These are phyloP conservation scores for Oreortyx pictus DNA, from an alignment of 2,797 vertebrate species.

Conservation along the genomic window DNA sequence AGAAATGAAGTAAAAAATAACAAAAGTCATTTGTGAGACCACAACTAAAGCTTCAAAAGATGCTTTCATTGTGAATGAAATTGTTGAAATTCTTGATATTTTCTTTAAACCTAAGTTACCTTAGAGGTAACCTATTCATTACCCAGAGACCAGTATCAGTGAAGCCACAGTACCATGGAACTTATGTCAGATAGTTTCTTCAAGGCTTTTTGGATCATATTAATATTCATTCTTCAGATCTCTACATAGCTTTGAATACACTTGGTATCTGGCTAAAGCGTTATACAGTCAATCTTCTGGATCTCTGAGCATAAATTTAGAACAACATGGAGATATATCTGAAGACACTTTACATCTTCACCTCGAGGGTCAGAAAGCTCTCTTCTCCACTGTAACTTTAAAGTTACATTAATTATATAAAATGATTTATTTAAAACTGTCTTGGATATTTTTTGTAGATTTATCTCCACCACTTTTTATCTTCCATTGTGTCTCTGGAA, in stretches of 20 bases:
- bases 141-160: neutral
- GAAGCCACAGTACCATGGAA: accelerated
- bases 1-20: neutral
- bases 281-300: neutral
- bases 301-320: neutral
- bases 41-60: neutral
- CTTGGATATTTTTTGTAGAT: neutral
- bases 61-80: neutral
- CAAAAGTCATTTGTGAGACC: neutral
- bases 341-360: neutral
- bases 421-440: neutral
- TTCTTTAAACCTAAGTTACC: neutral
- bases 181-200: neutral
- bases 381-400: neutral
- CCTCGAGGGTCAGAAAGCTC: neutral
- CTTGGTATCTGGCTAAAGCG: neutral
- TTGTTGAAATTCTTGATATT: neutral
- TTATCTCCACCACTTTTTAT: neutral
- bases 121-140: neutral
- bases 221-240: neutral
- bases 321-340: neutral
- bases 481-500: neutral
- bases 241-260: neutral
- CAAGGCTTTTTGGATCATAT: neutral
- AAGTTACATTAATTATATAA: neutral